Evolutionary conservation across 2,888 invertebrate genomes (phyloP).

Genomic region (Lochmaea crataegi): DNA sequence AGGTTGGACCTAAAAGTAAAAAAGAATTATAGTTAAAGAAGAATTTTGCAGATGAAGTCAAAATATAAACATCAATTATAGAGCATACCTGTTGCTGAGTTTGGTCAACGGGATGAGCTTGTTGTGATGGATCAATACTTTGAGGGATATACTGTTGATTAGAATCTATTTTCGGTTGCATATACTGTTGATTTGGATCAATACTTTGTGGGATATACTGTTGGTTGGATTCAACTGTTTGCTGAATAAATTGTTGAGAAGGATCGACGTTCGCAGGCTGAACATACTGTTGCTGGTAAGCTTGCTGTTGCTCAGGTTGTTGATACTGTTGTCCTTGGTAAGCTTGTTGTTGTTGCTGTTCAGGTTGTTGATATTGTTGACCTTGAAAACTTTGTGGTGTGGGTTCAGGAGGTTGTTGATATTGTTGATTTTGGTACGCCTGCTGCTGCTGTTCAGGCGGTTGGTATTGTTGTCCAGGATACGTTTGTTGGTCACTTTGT

Average conservation of each 20-base stretch:
- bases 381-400: conserved; percentile 33
- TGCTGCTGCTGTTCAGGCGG: conserved; percentile 37
- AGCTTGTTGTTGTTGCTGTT: conserved; percentile 47
- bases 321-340: conserved; percentile 42
- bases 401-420: conserved; percentile 51
- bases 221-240: conserved; percentile 54
- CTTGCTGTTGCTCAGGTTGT: background rate
- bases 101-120: conserved; percentile 51
- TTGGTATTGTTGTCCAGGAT: conserved; percentile 36
- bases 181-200: conserved; percentile 58
- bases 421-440: conserved; percentile 44
- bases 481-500: conserved; percentile 43
- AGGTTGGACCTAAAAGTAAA: background rate
- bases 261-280: conserved; percentile 42
- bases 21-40: conserved; percentile 39
- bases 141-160: conserved; percentile 45
- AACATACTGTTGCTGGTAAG: conserved; percentile 49
- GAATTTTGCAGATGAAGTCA: background rate
- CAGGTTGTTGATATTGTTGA: conserved; percentile 37
- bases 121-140: conserved; percentile 30
- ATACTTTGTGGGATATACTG: conserved; percentile 41
- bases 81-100: conserved; percentile 51
- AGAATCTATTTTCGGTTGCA: conserved; percentile 68
- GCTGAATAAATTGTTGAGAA: conserved; percentile 42
- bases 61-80: background rate